phyloP scores from a whole-genome alignment of 1,140 invertebrate genomes.

The Camponotus floridanus region DNA sequence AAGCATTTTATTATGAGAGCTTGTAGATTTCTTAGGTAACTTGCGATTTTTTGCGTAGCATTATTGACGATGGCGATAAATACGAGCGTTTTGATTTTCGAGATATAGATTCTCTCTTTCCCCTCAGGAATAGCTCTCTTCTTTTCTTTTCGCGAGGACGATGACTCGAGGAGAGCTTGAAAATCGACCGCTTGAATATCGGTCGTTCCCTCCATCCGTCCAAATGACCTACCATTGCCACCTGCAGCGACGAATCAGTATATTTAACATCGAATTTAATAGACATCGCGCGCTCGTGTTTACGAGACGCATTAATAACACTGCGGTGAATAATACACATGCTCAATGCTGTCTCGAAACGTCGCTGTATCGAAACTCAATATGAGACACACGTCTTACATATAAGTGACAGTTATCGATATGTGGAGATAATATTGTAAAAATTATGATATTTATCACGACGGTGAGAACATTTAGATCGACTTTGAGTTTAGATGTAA shows the following conservation, averaged over 20 bases:
- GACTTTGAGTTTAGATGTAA: background rate
- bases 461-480: too few relatives aligned
- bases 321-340: constrained; percentile 49
- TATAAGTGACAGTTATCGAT: constrained; percentile 24
- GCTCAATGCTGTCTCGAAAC: constrained; percentile 26
- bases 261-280: constrained; percentile 79
- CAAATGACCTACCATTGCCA: constrained; percentile 60
- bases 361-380: constrained; percentile 36
- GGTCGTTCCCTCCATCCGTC: constrained; percentile 59
- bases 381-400: constrained; percentile 21
- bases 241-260: constrained; percentile 77
- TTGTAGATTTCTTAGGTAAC: constrained; percentile 7
- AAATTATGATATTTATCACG: constrained; percentile 6
- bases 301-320: constrained; percentile 72
- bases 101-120: background rate
- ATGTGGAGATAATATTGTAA: background rate
- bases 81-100: constrained; percentile 14
- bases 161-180: constrained; percentile 23
- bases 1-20: background rate
- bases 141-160: constrained; percentile 14
- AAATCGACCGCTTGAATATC: constrained; percentile 64
- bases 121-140: background rate
- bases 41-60: constrained; percentile 11
- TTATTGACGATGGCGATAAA: constrained; percentile 48
- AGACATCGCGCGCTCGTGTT: constrained; percentile 57